These are phyloP conservation scores for Vandiemenella viatica DNA, from an alignment of 2,888 invertebrate species.

Conservation along the genomic window DNA sequence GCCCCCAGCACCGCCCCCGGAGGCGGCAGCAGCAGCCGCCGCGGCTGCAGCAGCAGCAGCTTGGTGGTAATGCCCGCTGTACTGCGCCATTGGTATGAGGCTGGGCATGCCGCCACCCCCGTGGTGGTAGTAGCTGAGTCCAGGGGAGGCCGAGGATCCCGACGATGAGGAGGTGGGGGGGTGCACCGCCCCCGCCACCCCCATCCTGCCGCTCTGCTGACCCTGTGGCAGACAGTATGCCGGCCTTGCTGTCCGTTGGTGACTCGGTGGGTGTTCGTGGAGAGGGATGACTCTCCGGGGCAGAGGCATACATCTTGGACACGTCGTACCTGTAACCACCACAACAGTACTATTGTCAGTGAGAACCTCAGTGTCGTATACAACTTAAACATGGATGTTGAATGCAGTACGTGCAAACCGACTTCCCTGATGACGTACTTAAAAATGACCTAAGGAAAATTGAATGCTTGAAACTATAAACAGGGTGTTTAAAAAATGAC, in stretches of 20 bases:
- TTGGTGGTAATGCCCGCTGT: background rate
- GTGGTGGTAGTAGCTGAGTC: slow-evolving; percentile 35
- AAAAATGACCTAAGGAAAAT: no score
- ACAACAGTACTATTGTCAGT: no score
- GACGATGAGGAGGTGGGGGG: slow-evolving; percentile 36
- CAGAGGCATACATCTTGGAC: background rate
- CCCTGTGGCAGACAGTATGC: no score
- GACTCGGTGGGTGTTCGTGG: slow-evolving; percentile 38
- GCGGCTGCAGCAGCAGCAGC: slow-evolving; percentile 6
- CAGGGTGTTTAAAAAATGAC: no score
- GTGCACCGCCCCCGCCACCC: slow-evolving; percentile 22
- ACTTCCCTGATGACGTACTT: no score
- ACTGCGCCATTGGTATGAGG: slow-evolving; percentile 15
- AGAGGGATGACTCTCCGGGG: slow-evolving; percentile 24
- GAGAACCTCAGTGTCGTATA: no score
- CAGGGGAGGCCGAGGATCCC: slow-evolving; percentile 42
- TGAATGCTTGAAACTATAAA: no score
- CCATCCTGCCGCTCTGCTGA: slow-evolving; percentile 15
- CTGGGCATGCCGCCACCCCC: slow-evolving; percentile 11
- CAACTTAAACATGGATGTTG: no score
- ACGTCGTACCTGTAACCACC: background rate
- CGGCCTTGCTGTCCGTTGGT: slow-evolving; percentile 24
- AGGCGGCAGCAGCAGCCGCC: slow-evolving; percentile 13
- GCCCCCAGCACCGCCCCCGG: slow-evolving; percentile 5
- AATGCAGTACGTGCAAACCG: no score